Percentiles rank a stretch among this genome's conserved stretches.
phyloP scores from a whole-genome alignment of 1,140 invertebrate genomes.

The Hylaeus volcanicus region DNA sequence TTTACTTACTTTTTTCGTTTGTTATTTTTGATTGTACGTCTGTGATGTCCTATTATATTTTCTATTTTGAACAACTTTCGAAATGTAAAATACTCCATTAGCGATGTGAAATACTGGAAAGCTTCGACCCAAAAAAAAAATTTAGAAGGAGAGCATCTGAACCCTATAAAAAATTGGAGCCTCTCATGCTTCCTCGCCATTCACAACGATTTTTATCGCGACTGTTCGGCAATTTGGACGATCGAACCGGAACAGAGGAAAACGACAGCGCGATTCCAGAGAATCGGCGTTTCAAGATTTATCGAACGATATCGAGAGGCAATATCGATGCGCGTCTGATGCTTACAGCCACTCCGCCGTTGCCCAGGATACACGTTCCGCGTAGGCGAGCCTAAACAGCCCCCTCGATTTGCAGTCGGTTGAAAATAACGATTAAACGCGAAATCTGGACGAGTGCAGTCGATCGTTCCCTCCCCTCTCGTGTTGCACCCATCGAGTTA shows the following conservation, averaged over 20 bases:
- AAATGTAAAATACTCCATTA: too few relatives aligned
- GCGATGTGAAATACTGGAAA: too few relatives aligned
- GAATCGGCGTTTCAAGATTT: slow-evolving; percentile 20
- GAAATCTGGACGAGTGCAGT: slow-evolving; percentile 24
- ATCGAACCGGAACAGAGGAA: background rate
- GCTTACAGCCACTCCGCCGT: slow-evolving; percentile 11
- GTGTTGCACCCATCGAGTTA: slow-evolving; percentile 3
- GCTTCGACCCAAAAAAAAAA: too few relatives aligned
- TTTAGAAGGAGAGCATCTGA: too few relatives aligned
- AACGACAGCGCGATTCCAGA: background rate
- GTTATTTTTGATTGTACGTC: too few relatives aligned
- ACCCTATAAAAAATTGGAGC: too few relatives aligned
- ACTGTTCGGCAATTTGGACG: background rate
- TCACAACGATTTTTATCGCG: background rate
- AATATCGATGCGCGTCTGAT: slow-evolving; percentile 22
- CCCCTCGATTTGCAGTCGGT: slow-evolving; percentile 37
- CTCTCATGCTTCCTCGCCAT: too few relatives aligned
- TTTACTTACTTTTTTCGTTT: too few relatives aligned
- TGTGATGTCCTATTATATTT: too few relatives aligned
- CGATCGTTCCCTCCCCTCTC: slow-evolving; percentile 19
- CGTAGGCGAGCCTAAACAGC: slow-evolving; percentile 30
- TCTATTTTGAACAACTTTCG: too few relatives aligned
- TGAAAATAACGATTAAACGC: slow-evolving; percentile 52
- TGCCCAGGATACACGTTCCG: slow-evolving; percentile 9
- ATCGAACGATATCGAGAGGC: slow-evolving; percentile 34